Evolutionary conservation across 2,113 vertebrate genomes (phyloP).

Genomic region (Corythaeola cristata): DNA sequence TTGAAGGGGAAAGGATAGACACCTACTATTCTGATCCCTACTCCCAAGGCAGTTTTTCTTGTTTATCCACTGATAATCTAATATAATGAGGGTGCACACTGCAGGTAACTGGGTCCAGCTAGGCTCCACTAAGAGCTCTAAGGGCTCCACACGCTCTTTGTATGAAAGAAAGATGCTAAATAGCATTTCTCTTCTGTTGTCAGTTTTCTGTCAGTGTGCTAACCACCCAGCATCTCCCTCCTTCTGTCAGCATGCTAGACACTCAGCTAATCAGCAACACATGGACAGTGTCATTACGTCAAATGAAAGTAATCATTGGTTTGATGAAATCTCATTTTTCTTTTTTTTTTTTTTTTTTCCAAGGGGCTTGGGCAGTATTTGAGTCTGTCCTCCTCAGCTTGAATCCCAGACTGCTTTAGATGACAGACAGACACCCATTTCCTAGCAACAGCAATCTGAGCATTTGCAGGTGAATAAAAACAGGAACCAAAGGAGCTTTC

Average conservation of each 20-base stretch:
- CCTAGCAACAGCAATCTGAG: background rate
- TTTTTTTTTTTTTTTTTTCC: background rate
- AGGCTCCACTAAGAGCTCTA: background rate
- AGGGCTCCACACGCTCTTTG: background rate
- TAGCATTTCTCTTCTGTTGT: background rate
- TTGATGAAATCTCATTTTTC: background rate
- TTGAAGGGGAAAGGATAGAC: background rate
- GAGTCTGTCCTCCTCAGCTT: background rate
- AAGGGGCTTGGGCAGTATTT: background rate
- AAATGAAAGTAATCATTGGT: background rate
- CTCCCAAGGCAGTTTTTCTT: background rate
- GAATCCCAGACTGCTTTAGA: background rate
- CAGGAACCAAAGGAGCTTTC: background rate
- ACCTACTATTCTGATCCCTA: background rate
- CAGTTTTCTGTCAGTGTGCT: constrained; percentile 29
- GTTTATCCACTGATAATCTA: background rate
- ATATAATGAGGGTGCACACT: background rate
- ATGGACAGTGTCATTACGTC: background rate
- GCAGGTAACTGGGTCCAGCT: background rate
- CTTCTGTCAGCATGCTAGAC: background rate
- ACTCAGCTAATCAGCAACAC: background rate
- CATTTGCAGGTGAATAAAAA: constrained; percentile 4
- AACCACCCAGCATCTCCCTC: background rate
- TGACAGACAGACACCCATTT: background rate
- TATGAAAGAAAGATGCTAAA: background rate